Percentiles rank a stretch among this genome's conserved stretches.
Evolutionary conservation across 2,113 vertebrate genomes (phyloP).

Genomic region (Laticauda colubrina): DNA sequence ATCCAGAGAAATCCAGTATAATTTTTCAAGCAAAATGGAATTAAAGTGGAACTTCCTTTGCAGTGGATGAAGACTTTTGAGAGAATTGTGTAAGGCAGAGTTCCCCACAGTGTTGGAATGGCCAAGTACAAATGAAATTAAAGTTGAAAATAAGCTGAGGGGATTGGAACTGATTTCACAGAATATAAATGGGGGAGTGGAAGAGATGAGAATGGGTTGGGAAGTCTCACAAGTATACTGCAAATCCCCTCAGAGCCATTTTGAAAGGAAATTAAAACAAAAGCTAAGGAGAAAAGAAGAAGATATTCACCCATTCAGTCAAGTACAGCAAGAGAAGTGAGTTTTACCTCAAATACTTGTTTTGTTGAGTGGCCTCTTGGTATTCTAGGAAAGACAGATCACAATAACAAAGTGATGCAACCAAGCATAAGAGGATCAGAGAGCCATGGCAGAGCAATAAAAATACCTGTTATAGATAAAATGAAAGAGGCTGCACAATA

Average conservation of each 20-base stretch:
- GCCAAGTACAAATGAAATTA: not conserved
- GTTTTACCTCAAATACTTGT: not conserved
- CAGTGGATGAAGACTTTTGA: not conserved
- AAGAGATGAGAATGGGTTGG: not conserved
- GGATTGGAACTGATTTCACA: not conserved
- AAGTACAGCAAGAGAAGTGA: not conserved
- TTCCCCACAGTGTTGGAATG: not conserved
- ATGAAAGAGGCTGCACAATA: slow-evolving; percentile 47
- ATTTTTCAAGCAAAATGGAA: not conserved
- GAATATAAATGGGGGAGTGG: not conserved
- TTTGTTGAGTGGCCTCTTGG: not conserved
- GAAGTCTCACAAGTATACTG: not conserved
- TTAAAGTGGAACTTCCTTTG: not conserved
- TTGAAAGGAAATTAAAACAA: not conserved
- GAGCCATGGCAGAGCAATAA: slow-evolving; percentile 44
- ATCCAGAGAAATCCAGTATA: not conserved
- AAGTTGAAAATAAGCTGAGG: not conserved
- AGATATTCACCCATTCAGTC: not conserved
- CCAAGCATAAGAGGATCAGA: slow-evolving; percentile 48
- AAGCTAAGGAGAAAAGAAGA: not conserved
- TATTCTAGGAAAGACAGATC: slow-evolving; percentile 25
- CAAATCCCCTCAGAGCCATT: not conserved
- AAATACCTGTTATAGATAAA: slow-evolving; percentile 42
- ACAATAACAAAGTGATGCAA: slow-evolving; percentile 41
- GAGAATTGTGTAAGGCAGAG: not conserved